Evolutionary conservation across 2,797 vertebrate genomes (phyloP).

Genomic region (Characodon lateralis): DNA sequence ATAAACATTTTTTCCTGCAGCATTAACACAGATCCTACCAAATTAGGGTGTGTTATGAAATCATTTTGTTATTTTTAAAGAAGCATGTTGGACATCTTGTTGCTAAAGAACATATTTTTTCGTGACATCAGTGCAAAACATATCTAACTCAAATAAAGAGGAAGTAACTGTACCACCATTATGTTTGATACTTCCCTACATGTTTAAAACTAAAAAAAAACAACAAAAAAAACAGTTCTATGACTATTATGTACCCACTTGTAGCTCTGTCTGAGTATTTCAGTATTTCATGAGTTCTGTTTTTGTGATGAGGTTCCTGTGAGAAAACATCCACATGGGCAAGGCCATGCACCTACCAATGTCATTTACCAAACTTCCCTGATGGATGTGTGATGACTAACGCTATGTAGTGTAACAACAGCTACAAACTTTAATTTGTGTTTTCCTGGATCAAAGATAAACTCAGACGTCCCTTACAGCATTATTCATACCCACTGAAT

Average conservation of each 20-base stretch:
- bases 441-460: neutral
- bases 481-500: neutral
- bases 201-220: neutral
- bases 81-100: neutral
- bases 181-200: neutral
- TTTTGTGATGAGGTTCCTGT: neutral
- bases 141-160: neutral
- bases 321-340: neutral
- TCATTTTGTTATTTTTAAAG: neutral
- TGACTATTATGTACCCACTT: neutral
- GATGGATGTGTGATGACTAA: neutral
- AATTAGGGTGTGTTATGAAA: conserved; percentile 36
- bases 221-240: neutral
- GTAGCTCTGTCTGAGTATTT: neutral
- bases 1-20: conserved; percentile 47
- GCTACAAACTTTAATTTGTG: neutral
- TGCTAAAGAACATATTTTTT: neutral
- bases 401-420: no score
- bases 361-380: neutral
- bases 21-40: conserved; percentile 28
- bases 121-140: conserved; percentile 1
- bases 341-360: neutral
- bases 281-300: neutral
- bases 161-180: neutral
- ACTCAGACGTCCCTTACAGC: neutral